Conservation (phyloP, 2,113 vertebrate genomes). For the Casuarius casuarius region DNA sequence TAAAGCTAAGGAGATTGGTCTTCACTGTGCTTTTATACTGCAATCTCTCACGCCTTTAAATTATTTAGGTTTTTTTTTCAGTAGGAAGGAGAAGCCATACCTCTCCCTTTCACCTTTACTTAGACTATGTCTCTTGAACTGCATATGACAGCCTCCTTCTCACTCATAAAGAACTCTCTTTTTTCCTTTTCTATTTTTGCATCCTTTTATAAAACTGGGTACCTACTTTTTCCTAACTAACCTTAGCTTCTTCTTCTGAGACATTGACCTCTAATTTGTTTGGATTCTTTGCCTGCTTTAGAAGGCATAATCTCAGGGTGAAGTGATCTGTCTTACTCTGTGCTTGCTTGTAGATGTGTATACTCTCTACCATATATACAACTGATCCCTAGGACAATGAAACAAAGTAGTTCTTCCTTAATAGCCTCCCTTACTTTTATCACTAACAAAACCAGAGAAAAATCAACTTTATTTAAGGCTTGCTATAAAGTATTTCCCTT, state of each 20-base stretch:
- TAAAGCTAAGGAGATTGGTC: conserved; percentile 20
- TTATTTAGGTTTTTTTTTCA: background rate
- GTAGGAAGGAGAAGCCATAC: background rate
- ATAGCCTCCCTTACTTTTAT: background rate
- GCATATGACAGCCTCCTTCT: background rate
- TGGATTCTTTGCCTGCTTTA: background rate
- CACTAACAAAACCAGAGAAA: background rate
- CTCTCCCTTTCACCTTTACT: background rate
- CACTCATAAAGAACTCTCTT: background rate
- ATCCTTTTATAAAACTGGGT: background rate
- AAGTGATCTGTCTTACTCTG: background rate
- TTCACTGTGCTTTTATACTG: background rate
- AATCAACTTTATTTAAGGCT: background rate
- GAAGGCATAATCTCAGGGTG: background rate
- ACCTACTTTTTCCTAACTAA: background rate
- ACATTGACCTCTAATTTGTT: background rate
- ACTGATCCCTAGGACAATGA: background rate
- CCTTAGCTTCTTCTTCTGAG: background rate
- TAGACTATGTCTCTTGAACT: background rate
- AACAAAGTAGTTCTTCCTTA: background rate
- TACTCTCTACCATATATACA: background rate
- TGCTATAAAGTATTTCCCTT: background rate
- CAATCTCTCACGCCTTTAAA: background rate
- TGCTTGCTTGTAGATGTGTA: background rate
- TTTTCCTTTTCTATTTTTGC: background rate